Percentiles rank a stretch among this genome's conserved stretches.
These are phyloP conservation scores for Apocheima hispidaria DNA, from an alignment of 2,888 invertebrate genomes.

Conservation along the genomic window DNA sequence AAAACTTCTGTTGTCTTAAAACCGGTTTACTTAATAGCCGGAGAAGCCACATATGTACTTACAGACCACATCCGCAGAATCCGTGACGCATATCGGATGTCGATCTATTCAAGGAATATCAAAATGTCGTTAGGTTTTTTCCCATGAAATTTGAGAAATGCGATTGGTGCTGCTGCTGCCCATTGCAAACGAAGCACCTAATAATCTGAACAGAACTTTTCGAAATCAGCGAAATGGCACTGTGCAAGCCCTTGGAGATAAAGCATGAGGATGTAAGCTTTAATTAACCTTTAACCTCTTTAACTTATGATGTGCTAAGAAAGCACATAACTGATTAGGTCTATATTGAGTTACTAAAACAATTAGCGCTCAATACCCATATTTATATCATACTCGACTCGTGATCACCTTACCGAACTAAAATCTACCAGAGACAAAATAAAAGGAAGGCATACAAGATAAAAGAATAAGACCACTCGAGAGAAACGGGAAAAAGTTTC, in stretches of 20 bases:
- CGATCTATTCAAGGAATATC: conserved; percentile 37
- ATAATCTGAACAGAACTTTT: background rate
- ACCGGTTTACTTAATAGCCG: conserved; percentile 58
- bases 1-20: conserved; percentile 64
- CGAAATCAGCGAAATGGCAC: conserved; percentile 6
- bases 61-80: conserved; percentile 68
- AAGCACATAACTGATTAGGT: background rate
- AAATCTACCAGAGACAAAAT: background rate
- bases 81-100: conserved; percentile 65
- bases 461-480: background rate
- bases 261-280: conserved; percentile 15
- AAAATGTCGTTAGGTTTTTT: conserved; percentile 35
- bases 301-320: conserved; percentile 17
- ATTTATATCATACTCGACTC: background rate
- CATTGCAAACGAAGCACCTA: background rate
- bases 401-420: background rate
- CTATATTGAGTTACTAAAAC: background rate
- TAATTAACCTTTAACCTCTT: conserved; percentile 20
- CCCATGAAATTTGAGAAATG: conserved; percentile 8
- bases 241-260: conserved; percentile 18
- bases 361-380: background rate
- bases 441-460: background rate
- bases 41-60: conserved; percentile 50
- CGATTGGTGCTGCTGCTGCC: conserved; percentile 6
- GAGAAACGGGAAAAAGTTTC: conserved; percentile 13